Percentiles rank a stretch among this genome's conserved stretches.
phyloP scores from a whole-genome alignment of 2,113 vertebrate genomes.

The Onychorhynchus coronatus region DNA sequence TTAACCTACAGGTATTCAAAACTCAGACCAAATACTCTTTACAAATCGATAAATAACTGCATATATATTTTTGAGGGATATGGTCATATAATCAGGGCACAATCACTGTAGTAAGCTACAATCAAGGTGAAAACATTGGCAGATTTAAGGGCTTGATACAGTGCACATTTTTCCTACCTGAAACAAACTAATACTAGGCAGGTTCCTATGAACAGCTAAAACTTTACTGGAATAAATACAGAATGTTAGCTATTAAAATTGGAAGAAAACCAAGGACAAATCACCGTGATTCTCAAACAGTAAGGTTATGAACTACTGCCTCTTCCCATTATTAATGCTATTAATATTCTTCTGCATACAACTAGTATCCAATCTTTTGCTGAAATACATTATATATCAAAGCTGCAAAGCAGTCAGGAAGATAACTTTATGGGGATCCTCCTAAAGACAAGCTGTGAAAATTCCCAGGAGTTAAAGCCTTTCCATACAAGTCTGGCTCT shows the following conservation, averaged over 20 bases:
- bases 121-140: not conserved
- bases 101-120: not conserved
- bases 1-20: not conserved
- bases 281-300: not conserved
- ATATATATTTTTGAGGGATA: not conserved
- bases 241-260: not conserved
- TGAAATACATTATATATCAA: not conserved
- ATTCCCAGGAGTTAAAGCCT: not conserved
- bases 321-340: not conserved
- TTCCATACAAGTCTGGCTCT: not conserved
- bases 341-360: not conserved
- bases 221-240: not conserved
- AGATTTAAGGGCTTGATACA: not conserved
- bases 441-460: not conserved
- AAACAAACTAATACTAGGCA: not conserved
- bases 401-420: not conserved
- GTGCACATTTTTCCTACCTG: not conserved
- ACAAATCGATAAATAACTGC: not conserved
- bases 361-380: not conserved
- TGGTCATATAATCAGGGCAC: not conserved
- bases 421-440: not conserved
- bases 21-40: not conserved
- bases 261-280: not conserved
- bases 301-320: not conserved
- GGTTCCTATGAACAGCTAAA: not conserved